Evolutionary conservation across 2,113 vertebrate genomes (phyloP), one percentile per base, ranked within the genome.

Genomic region (Peromyscus maniculatus): DNA sequence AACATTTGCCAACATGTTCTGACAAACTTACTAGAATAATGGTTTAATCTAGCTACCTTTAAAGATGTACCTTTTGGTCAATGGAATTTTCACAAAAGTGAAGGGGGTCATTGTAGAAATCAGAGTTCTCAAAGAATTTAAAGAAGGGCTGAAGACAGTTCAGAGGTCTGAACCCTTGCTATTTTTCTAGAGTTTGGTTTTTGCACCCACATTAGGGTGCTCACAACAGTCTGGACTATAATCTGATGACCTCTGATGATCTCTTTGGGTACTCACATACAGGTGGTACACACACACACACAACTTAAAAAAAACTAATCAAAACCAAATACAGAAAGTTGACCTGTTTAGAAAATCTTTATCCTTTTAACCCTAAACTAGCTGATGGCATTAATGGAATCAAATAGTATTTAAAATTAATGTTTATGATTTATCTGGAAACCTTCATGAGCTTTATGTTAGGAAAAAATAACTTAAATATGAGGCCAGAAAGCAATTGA

Each of bases 391-490:
- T 19, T 15, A 67, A 84, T 57, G 55, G 22, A 7, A 39, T 71
- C 8, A 93, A 87, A 74, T 28, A 4, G 43, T 36, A 78, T 72
- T 90, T 87, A 31, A 55, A 95, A 57, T 66, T 21, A 92, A 4
- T 15, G 79, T 71, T 87, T 83, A 36, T 49, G 71, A 89, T 67
- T 28, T 91, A 87, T 39, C 52, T 95, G 26, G 21, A 69, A 91
- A 84, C 49, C 55, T 21, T 79, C 57, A 86, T 87, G 62, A 78
- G 1, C 2, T 94, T 66, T 36, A 36, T 77, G 12, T 33, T 74
- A 62, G 36, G 26, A 8, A 95, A 95, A 93, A 95, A 71, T 67
- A 92, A 75, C 46, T 59, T 57, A 59, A 92, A 80, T 36, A 52
- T 28, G 8, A 91, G 19, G 31, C 74, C 7, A 55, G 79, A 94